Base-by-base conservation (phyloP, 2,888 invertebrate species). In the Dermolepida albohirtum region DNA sequence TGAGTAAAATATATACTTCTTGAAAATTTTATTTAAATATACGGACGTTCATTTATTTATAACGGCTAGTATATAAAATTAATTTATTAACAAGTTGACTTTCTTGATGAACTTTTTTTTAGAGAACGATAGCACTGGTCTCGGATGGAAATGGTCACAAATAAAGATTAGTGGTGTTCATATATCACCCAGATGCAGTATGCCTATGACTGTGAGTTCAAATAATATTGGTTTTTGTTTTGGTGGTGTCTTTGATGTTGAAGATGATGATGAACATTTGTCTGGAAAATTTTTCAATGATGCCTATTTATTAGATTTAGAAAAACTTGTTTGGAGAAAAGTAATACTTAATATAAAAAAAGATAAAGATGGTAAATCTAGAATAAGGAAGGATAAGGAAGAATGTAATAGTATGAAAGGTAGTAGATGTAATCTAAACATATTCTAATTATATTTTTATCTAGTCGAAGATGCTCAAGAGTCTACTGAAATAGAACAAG, bases 231-330 rank as follows among this genome's bases (percentile, higher is more conserved):
- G 91, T 0, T 92, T 93, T 76, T 88, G 92, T 69, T 97, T 95
- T 81, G 97, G 97, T 0, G 97, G 97, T 0, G 93, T 96, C 10
- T 87, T 89, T 85, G 96, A 96, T 76, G 86, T 90, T 62, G 92
- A 94, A 78, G 92, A 94, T 78, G 92, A 94, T 78, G 95, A 96
- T 63, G 81, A 82, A 71, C 73, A 93, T 78, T 82, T 96, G 0
- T 86, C 87, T 6, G 93, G 95, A 0, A 89, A 88, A 70, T 95
- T 96, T 84, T 93, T 88, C 74, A 93, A 95, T 77, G 94, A 95
- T 54, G 85, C 96, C 7, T 87, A 89, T 69, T 84, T 88, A 34
- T 79, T 97, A 5, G 96, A 97, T 78, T 79, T 95, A 70, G 90
- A 91, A 67, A 88, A 89, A 66, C 85, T 89, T 51, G 87, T 87